Base-by-base conservation (phyloP, 2,797 vertebrate species). In the Synaphobranchus kaupii region DNA sequence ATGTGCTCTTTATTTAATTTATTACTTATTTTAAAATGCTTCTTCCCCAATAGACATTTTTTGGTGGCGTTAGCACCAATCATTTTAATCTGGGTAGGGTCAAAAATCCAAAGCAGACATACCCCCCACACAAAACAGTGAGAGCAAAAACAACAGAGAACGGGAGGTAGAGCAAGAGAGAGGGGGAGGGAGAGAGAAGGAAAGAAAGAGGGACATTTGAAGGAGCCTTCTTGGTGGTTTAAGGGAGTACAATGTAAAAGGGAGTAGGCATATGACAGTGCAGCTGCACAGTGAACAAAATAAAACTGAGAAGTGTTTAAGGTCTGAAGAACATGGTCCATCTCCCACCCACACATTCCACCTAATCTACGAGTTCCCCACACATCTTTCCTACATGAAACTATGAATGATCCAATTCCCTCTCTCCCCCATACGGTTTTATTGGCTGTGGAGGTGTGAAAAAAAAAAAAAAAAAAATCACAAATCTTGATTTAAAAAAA, bases 371-470 rank as follows among this genome's bases (percentile, higher is more conserved):
- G 1, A 81, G 5, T 8, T n/a, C 25, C 50, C 22, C 44, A 39
- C 13, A 47, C n/a, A 31, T 50, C 50, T 56, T 12, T 52, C 28
- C 50, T 71, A 28, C 60, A 15, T 66, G 31, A 50, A 71, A 56
- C 85, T 87, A 80, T 86, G 84, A n/a, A 76, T 83, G 80, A 63
- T 87, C 58, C 86, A 68, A 56, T 52, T 48, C 82, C 76, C 63
- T 20, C 73, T 54, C 88, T 89, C 90, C 88, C 93, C 92, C 92
- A 90, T 39, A 17, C 2, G 10, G 28, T 90, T 92, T 92, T 1
- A 91, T 91, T 90, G 92, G 93, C 13, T 92, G 87, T 92, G 25
- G 94, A 94, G 94, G 89, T 93, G 94, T 1, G 10, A 9, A 73
- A 34, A 73, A 31, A 34, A 71, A 71, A 71, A 13, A 13, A 12